phyloP scores from a whole-genome alignment of 2,888 invertebrate species.

The Amblyjoppa proteus region DNA sequence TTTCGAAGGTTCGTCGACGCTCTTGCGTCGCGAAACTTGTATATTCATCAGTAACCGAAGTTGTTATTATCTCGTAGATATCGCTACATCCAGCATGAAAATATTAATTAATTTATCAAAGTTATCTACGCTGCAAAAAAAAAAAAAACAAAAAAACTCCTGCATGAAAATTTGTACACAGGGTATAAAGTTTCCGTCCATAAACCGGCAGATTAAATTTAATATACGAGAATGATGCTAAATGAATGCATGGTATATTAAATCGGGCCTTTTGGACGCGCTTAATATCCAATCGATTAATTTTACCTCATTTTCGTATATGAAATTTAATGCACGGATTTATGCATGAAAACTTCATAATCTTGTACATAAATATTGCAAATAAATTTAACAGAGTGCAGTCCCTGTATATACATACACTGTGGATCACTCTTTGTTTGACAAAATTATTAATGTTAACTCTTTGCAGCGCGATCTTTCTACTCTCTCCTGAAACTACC shows the following conservation, averaged over 20 bases:
- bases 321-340: neutral
- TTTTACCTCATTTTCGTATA: neutral
- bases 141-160: neutral
- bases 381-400: neutral
- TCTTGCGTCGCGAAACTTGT: slow-evolving; percentile 1
- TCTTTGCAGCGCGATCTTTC: neutral
- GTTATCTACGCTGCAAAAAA: neutral
- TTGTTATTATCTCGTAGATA: neutral
- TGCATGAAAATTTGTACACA: neutral
- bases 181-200: neutral
- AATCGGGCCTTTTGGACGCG: neutral
- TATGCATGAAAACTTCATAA: neutral
- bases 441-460: neutral
- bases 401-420: neutral
- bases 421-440: neutral
- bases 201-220: neutral
- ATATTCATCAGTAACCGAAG: neutral
- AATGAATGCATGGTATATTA: neutral
- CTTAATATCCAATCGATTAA: neutral
- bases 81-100: neutral
- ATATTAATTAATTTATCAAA: neutral
- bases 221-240: neutral
- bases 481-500: neutral
- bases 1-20: neutral
- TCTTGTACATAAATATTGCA: neutral